Evolutionary conservation across 2,888 invertebrate species (phyloP), one percentile per base, ranked within the genome.

Genomic region (Leptopilina myrica): DNA sequence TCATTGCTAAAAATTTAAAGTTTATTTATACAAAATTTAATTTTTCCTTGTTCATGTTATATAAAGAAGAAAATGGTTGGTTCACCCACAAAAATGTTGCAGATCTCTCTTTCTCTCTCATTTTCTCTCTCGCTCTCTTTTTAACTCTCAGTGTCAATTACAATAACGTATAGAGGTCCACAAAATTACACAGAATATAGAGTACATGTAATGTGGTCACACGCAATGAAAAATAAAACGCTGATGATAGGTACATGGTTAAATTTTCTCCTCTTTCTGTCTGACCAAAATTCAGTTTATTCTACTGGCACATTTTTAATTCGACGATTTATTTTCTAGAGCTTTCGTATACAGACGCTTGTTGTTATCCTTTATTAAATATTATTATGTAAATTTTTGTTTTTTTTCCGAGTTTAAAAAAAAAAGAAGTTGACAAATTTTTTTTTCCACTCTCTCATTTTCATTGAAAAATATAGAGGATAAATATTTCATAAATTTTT

Each of bases 161-260:
- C 73, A 73, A 59, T 73, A 59, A 73, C 9, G 11, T 49, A 56
- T n/a, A 69, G n/a, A 69, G 20, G 33, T 56, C 33, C 14, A 40
- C n/a, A 11, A 33, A 73, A 73, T 73, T 73, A 56, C 53, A 59
- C n/a, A 26, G 56, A 73, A 73, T 73, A 73, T 56, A 56, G 53
- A 73, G 73, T 56, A 53, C 33, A 73, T 73, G 53, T 73, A 73
- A 73, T 73, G 73, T 40, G 73, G 73, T 59, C 33, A 53, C 15
- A 56, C 40, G n/a, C 56, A 40, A 33, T 53, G n/a, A 33, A 33
- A 73, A 69, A 69, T 49, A 73, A 53, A 33, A 73, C 11, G 26
- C 14, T 56, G 73, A 73, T 73, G 73, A 73, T 73, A 40, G 40
- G 53, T 33, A 53, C 49, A 69, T 69, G 69, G 40, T 73, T 73